These are phyloP conservation scores for Columba livia DNA, from an alignment of 2,113 vertebrate species.

Conservation along the genomic window DNA sequence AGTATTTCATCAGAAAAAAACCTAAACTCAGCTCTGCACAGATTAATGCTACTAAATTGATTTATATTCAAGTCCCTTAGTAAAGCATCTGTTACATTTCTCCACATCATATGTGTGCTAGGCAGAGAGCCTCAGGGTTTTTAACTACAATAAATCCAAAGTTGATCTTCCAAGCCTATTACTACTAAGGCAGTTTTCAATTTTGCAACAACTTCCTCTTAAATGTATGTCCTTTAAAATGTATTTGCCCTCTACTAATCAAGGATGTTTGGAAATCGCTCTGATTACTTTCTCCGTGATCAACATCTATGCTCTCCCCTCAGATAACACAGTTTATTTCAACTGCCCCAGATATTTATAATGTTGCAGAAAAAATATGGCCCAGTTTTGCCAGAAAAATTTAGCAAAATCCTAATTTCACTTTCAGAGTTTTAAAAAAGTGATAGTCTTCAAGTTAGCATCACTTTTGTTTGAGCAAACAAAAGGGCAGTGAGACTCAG, in stretches of 20 bases:
- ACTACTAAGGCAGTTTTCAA: neutral
- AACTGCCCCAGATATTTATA: neutral
- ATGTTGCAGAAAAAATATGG: neutral
- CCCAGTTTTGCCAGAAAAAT: neutral
- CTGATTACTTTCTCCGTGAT: conserved; percentile 8
- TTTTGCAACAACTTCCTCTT: neutral
- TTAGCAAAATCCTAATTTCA: neutral
- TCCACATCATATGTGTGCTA: neutral
- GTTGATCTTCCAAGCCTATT: conserved; percentile 28
- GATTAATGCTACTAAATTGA: conserved; percentile 12
- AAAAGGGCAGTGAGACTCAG: neutral
- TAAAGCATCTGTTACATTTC: conserved; percentile 44
- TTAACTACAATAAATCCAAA: conserved; percentile 41
- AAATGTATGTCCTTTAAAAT: conserved; percentile 24
- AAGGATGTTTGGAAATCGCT: conserved; percentile 2
- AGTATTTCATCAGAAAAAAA: neutral
- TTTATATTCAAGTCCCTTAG: conserved; percentile 23
- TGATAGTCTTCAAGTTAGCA: neutral
- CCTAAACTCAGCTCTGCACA: neutral
- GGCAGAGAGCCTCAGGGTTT: conserved; percentile 24
- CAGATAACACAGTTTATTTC: neutral
- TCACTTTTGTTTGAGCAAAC: neutral
- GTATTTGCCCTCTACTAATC: conserved; percentile 25
- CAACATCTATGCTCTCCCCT: neutral
- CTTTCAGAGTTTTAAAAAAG: neutral